phyloP scores from a whole-genome alignment of 2,113 vertebrate genomes.

The Cichladusa arquata region DNA sequence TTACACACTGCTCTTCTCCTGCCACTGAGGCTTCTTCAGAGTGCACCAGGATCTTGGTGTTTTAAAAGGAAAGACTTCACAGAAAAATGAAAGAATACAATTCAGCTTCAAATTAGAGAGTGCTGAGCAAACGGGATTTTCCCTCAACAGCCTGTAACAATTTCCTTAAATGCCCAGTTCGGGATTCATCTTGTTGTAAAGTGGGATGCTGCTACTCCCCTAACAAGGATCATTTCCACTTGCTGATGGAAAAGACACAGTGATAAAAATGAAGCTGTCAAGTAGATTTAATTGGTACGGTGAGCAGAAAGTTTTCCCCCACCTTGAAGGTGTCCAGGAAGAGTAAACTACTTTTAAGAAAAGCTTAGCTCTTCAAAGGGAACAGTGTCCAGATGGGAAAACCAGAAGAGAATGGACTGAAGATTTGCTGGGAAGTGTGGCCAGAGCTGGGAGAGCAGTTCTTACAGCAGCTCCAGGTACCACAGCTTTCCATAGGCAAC shows the following conservation, averaged over 20 bases:
- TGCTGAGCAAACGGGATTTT: constrained; percentile 33
- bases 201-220: constrained; percentile 21
- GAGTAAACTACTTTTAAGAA: background rate
- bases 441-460: background rate
- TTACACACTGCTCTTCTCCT: background rate
- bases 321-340: background rate
- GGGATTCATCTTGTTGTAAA: constrained; percentile 31
- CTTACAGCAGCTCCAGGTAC: background rate
- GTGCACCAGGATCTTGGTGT: background rate
- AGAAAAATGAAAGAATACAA: background rate
- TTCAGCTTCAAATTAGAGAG: constrained; percentile 4
- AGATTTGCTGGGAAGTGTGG: background rate
- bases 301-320: background rate
- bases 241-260: background rate
- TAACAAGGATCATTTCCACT: constrained; percentile 10
- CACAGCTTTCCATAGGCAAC: background rate
- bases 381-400: background rate
- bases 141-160: background rate
- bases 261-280: constrained; percentile 23
- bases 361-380: background rate
- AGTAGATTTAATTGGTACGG: constrained; percentile 28
- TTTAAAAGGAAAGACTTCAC: background rate
- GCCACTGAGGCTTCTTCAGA: background rate
- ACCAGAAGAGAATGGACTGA: background rate
- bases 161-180: constrained; percentile 49